phyloP scores from a whole-genome alignment of 2,888 invertebrate genomes.

The Cantharis nigra region DNA sequence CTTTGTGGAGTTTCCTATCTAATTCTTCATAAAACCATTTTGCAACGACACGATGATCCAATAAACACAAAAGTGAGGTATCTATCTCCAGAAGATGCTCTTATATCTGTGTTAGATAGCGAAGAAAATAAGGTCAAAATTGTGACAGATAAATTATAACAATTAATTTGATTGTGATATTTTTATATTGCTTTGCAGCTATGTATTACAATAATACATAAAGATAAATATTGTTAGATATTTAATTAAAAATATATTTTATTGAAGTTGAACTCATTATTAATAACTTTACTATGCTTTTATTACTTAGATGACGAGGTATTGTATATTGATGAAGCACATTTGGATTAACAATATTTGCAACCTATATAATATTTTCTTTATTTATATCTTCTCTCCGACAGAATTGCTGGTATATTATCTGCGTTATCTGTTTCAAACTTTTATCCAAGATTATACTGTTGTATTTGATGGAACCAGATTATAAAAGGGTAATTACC shows the following conservation, averaged over 20 bases:
- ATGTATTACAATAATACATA: background rate
- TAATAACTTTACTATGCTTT: too few species aligned
- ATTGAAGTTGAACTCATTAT: background rate
- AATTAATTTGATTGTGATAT: background rate
- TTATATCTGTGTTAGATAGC: background rate
- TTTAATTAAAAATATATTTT: background rate
- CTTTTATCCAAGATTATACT: too few species aligned
- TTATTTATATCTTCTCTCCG: too few species aligned
- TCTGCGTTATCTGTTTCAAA: too few species aligned
- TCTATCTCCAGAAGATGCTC: conserved; percentile 42
- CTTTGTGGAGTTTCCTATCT: conserved; percentile 56
- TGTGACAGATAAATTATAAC: background rate
- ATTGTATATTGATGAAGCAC: too few species aligned
- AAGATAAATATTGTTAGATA: background rate
- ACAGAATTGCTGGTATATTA: too few species aligned
- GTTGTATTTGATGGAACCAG: too few species aligned
- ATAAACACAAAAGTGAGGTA: conserved; percentile 26
- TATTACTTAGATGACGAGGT: too few species aligned
- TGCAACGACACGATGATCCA: conserved; percentile 30
- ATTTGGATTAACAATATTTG: too few species aligned
- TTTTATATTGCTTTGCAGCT: background rate
- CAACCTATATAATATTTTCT: too few species aligned
- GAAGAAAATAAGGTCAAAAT: background rate
- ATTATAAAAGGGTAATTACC: too few species aligned
- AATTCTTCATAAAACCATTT: conserved; percentile 51